Base-by-base conservation (phyloP, 2,888 invertebrate genomes). In the Brachypalpus laphriformis region DNA sequence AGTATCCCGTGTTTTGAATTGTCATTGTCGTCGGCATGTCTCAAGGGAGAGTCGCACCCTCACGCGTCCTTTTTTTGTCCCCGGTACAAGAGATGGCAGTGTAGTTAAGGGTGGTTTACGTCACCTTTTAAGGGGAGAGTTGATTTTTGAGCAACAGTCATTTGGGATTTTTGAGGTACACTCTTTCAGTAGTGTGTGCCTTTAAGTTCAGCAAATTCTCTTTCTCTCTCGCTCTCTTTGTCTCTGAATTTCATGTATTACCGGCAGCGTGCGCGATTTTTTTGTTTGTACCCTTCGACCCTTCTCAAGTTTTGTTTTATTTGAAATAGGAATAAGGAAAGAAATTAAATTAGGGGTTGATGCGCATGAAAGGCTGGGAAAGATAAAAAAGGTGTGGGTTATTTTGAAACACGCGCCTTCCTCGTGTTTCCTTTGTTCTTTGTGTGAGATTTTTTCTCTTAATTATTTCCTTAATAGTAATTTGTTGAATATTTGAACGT, bases 311-410 rank as follows among this genome's bases (percentile, higher is more conserved):
- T 51, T 51, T 51, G 40, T 77, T 65, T 54, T 34, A 28, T 70
- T 80, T 66, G 3, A 71, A 71, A 61, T 34, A 54, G 42, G 63
- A 80, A 82, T 61, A 78, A 78, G 83, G 45, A 80, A 75, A 56
- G 68, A 66, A 70, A 81, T 85, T 76, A 76, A 76, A 76, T 81
- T 81, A 85, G 81, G 81, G 85, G 85, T 75, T 85, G 81, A 76
- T 76, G 75, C 61, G 66, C 76, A 81, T 81, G 14, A 71, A 66
- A 61, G 47, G 18, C 18, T 47, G 70, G n/a, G 18, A 56, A 70
- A 51, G 74, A 72, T 28, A 83, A 54, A 74, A 47, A 76, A 59
- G 81, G 85, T 75, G 81, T 76, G 81, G 75, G 71, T 66, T 51
- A 47, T 70, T 85, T 81, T 70, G 18, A 75, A 85, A 85, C 81